Base-by-base conservation (phyloP, 2,113 vertebrate species). In the Spea multiplicata region DNA sequence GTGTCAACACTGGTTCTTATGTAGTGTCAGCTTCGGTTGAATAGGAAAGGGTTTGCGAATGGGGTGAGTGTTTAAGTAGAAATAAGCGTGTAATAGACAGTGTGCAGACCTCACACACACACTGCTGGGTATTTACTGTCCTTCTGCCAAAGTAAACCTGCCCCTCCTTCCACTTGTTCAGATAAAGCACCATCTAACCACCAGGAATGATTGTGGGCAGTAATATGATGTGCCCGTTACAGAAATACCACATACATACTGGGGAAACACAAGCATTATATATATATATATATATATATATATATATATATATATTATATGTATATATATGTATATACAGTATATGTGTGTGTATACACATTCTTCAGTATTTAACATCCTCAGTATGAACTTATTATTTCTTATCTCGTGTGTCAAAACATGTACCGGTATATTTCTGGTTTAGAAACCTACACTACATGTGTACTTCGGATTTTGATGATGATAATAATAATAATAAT, bases 1-100 rank as follows among this genome's bases (percentile, higher is more conserved):
- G 66, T 84, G 87, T 91, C 90, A 91, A 85, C 89, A 88, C 78
- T 70, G 75, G 76, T 82, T 87, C 86, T 84, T 80, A 59, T 86
- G 86, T 83, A 85, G 90, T 81, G 81, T 92, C 91, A 92, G 91
- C 89, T 93, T 85, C 30, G 71, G 75, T 85, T 86, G 87, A 88
- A 91, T 85, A 88, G 84, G 86, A 91, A 90, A 86, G 88, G 66
- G 83, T 81, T 30, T 82, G 83, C 85, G 78, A 88, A 85, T 82
- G 73, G 66, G 84, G 83, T 53, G 87, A 89, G 85, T 83, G 88
- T 92, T 93, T 90, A 86, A 88, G 86, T 83, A n/a, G 78, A 87
- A 89, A 90, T 84, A 80, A 89, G 90, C 48, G 0, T 83, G 89
- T 85, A 86, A 91, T 86, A 82, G 53, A 76, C 48, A 52, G 81